These are phyloP conservation scores for Noctua fimbriata DNA, from an alignment of 2,888 invertebrate species.

Conservation along the genomic window DNA sequence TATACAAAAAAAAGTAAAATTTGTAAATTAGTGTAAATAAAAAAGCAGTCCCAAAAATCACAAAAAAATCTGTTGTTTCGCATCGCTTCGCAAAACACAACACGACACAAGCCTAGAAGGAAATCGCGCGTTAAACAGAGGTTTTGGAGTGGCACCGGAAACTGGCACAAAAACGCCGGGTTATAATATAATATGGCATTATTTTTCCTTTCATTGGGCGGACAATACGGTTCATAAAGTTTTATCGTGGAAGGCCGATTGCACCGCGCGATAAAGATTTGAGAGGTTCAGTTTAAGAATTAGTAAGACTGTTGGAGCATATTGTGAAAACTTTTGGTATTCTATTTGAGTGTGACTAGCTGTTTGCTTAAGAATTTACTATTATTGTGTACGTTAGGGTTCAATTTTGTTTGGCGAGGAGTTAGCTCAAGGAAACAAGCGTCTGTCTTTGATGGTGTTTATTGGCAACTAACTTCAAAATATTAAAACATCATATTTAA, in stretches of 20 bases:
- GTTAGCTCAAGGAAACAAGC: too few relatives aligned
- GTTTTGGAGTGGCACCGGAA: conserved; percentile 60
- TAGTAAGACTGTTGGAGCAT: not conserved
- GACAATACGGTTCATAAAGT: conserved; percentile 84
- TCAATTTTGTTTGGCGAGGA: too few relatives aligned
- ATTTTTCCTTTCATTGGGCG: conserved; percentile 80
- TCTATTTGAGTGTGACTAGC: not conserved
- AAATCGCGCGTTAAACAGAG: conserved; percentile 64
- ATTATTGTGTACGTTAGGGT: not conserved
- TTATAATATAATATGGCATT: conserved; percentile 76
- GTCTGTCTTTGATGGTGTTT: too few relatives aligned
- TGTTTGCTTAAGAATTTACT: not conserved
- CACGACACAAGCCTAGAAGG: conserved; percentile 15
- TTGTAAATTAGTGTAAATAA: too few relatives aligned
- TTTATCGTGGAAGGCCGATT: conserved; percentile 73
- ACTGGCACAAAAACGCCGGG: conserved; percentile 58
- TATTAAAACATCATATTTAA: too few relatives aligned
- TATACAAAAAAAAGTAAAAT: too few relatives aligned
- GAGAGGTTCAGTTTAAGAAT: conserved; percentile 10
- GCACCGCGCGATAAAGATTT: conserved; percentile 37
- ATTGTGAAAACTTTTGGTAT: not conserved
- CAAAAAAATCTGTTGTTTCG: not conserved
- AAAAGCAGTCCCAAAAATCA: too few relatives aligned
- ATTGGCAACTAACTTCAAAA: too few relatives aligned
- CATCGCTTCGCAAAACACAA: conserved; percentile 3